Evolutionary conservation across 2,888 invertebrate genomes (phyloP), one percentile per base, ranked within the genome.

Genomic region (Gibbula magus): DNA sequence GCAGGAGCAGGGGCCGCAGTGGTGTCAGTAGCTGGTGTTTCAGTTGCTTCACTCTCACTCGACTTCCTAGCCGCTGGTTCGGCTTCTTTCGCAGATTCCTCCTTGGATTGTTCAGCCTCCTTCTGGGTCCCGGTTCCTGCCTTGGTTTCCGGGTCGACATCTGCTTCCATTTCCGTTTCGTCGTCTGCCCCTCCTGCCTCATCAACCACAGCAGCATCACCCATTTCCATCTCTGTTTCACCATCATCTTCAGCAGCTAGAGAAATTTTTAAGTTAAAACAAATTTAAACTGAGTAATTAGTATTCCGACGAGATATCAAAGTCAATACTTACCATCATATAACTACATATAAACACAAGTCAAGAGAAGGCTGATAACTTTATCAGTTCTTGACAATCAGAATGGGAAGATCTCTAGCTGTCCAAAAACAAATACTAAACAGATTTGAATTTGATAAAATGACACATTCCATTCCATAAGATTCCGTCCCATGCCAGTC

Each of bases 201-300:
- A 29, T 78, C 73, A 10, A 45, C 83, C 8, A 78, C 79, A 22
- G 78, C 83, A 45, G 79, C 32, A 22, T 94, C 94, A 79, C 94
- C 94, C 3, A 93, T 93, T 51, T 93, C 93, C 70, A 93, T 93
- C 80, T 94, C 94, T 82, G 94, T 81, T 51, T 66, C 75, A 25
- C 78, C 82, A 20, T 81, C 81, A 4, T 85, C 84, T 53, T 84
- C 74, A n/a, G 78, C 51, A 16, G 74, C 77, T 79, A 77, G 76
- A 79, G 81, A 66, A 78, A 79, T 75, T 61, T 45, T 66, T 13
- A 77, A 35, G 22, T 53, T 73, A 61, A 73, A 70, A 61, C 56
- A 77, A 22, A 51, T 56, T n/a, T 74, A 78, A 53, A 73, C 53
- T 70, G 39, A 54, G 45, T 67, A 18, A 78, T 22, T n/a, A 25